Percentiles rank a stretch among this genome's conserved stretches.
These are phyloP conservation scores for Teleiodes luculella DNA, from an alignment of 2,888 invertebrate genomes.

Conservation along the genomic window DNA sequence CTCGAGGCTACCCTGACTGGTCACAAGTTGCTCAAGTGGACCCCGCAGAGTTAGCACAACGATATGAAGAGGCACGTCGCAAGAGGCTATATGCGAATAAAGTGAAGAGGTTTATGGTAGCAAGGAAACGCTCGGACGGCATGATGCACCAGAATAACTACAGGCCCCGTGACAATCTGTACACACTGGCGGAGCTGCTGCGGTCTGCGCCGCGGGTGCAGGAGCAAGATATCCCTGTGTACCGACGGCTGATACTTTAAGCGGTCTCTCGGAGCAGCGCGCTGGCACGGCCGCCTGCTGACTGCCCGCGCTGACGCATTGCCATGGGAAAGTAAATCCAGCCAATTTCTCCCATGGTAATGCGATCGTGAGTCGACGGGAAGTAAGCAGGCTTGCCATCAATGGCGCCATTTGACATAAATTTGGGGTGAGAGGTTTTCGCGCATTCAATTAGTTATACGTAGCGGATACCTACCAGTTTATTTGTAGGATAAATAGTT, in stretches of 20 bases:
- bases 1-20: conserved; percentile 63
- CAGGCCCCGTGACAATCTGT: conserved; percentile 77
- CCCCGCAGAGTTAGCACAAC: conserved; percentile 62
- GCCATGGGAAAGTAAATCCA: conserved; percentile 16
- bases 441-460: conserved; percentile 69
- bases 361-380: conserved; percentile 4
- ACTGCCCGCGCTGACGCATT: conserved; percentile 20
- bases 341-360: conserved; percentile 13
- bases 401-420: conserved; percentile 41
- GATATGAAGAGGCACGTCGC: conserved; percentile 67
- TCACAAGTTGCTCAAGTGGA: conserved; percentile 59
- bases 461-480: conserved; percentile 59
- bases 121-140: conserved; percentile 73
- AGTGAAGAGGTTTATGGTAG: conserved; percentile 81
- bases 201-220: conserved; percentile 72
- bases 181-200: conserved; percentile 79
- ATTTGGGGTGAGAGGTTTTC: conserved; percentile 56
- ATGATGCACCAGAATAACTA: conserved; percentile 66
- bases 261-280: conserved; percentile 31
- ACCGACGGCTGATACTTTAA: conserved; percentile 81
- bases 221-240: conserved; percentile 78
- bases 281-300: conserved; percentile 39
- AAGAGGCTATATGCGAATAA: conserved; percentile 72
- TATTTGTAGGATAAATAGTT: conserved; percentile 26
- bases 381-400: conserved; percentile 25